Base-by-base conservation (phyloP, 2,888 invertebrate species). In the Entomobrya multifasciata region DNA sequence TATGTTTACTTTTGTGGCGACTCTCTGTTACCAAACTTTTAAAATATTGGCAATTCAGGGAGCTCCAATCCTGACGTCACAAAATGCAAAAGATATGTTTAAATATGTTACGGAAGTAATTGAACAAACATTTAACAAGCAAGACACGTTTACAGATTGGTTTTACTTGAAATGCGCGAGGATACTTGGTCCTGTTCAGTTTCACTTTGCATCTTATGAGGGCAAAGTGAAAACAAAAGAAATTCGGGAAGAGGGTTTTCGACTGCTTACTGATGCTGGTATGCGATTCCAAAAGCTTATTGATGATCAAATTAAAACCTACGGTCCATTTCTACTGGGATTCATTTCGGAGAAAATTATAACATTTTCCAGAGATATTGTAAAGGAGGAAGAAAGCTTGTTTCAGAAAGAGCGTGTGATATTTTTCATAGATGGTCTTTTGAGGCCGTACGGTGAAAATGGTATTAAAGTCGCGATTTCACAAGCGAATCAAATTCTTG, bases 291-390 rank as follows among this genome's bases (percentile, higher is more conserved):
- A 86, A 36, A 86, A 67, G 20, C 55, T 80, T 41, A 80, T 86
- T 17, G 86, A 86, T 22, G 86, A 86, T 15, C 86, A 86, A 52
- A 62, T 86, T n/a, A 86, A 86, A 80, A 74, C 10, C 17, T 86
- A 86, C 22, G 86, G 86, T 1, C 86, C 86, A 1, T 86, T 86
- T 52, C 44, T 86, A 20, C 47, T 86, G 13, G 86, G 86, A 62
- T 86, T 86, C 41, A 60, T 86, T 30, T 41, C 10, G 17, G 79
- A 86, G 47, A 86, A 86, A 44, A 55, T 86, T 17, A 1, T 52
- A 2, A 0, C 44, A 4, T 86, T 86, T 55, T 86, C 79, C 27
- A 22, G 15, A 67, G 86, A 86, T 11, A 49, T 86, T 52, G 74
- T 65, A 5, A 30, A 52, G 17, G 41, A 86, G 8, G 60, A 74